These are phyloP conservation scores for Pogonophryne albipinna DNA, from an alignment of 2,797 vertebrate species.

Conservation along the genomic window DNA sequence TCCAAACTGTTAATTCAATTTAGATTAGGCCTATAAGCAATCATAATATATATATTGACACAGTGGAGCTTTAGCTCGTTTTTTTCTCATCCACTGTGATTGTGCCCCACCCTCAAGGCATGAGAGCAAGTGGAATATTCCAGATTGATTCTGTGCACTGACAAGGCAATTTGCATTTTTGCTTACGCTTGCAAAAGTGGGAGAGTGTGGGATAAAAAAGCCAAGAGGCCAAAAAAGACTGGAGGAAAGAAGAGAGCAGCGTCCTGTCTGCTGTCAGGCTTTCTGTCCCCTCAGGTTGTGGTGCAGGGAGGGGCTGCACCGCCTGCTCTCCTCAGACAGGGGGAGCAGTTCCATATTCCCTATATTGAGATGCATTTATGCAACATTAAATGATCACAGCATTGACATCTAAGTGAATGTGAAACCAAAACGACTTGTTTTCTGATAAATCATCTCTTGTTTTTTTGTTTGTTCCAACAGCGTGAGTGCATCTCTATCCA, in stretches of 20 bases:
- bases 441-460: background rate
- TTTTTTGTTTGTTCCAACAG: constrained; percentile 32
- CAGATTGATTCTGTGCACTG: constrained; percentile 1
- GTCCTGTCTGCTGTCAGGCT: constrained; percentile 39
- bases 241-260: constrained; percentile 32
- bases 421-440: background rate
- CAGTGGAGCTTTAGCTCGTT: too few species aligned
- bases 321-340: constrained; percentile 30
- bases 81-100: background rate
- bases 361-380: background rate
- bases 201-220: constrained; percentile 13
- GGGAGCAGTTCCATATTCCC: constrained; percentile 36
- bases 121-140: constrained; percentile 64
- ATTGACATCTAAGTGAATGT: background rate
- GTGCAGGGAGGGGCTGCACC: constrained; percentile 72
- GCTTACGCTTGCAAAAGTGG: constrained; percentile 30
- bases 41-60: background rate
- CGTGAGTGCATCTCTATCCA: constrained; percentile 79
- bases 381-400: background rate
- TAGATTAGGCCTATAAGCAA: too few species aligned
- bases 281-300: constrained; percentile 51
- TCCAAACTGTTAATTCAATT: background rate
- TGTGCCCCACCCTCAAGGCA: constrained; percentile 32
- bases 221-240: constrained; percentile 32
- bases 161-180: constrained; percentile 58